phyloP scores from a whole-genome alignment of 2,113 vertebrate species.

The Motacilla tschutschensis region DNA sequence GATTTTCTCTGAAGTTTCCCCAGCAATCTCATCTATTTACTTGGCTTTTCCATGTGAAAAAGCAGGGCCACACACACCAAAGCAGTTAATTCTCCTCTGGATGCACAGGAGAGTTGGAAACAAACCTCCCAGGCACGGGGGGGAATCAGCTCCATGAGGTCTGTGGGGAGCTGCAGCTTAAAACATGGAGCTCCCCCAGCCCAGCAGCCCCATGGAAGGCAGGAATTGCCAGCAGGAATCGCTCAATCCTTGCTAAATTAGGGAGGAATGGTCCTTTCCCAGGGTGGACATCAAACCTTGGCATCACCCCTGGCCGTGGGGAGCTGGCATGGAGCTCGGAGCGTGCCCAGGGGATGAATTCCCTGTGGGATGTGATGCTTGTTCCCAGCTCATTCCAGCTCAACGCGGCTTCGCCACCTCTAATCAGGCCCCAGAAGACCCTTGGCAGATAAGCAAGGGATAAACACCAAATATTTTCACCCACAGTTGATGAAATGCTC shows the following conservation, averaged over 20 bases:
- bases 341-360: accelerated
- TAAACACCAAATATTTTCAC: neutral
- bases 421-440: neutral
- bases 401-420: neutral
- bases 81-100: neutral
- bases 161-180: neutral
- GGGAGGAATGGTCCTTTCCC: neutral
- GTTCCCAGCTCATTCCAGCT: neutral
- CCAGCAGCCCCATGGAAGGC: neutral
- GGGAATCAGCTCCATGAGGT: neutral
- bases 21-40: slow-evolving; percentile 32
- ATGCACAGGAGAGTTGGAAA: slow-evolving; percentile 1
- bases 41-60: slow-evolving; percentile 27
- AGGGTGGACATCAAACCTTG: neutral
- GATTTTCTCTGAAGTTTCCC: slow-evolving; percentile 54
- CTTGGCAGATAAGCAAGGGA: neutral
- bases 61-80: neutral
- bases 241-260: accelerated
- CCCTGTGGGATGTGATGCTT: accelerated
- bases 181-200: neutral
- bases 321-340: neutral
- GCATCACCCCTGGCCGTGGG: neutral
- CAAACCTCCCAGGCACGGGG: neutral
- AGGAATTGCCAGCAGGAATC: neutral
- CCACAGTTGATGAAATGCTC: neutral